These are phyloP conservation scores for Smittia aterrima DNA, from an alignment of 2,888 invertebrate genomes.

Conservation along the genomic window DNA sequence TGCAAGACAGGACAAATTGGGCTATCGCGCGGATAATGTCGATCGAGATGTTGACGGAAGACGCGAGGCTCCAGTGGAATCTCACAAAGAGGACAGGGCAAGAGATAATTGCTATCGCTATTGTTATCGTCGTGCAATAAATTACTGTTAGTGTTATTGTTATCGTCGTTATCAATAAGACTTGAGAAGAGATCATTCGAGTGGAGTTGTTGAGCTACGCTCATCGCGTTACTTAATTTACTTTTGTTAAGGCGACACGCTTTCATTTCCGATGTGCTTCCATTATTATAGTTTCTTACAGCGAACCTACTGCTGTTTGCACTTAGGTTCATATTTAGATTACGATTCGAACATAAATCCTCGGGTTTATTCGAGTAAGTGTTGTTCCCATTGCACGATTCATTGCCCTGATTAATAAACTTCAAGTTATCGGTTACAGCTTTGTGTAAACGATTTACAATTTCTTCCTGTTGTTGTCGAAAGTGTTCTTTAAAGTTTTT, in stretches of 20 bases:
- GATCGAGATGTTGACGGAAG: constrained; percentile 72
- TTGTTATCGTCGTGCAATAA: constrained; percentile 42
- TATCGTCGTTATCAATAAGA: constrained; percentile 37
- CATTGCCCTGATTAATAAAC: constrained; percentile 36
- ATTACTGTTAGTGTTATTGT: constrained; percentile 34
- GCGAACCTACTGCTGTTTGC: constrained; percentile 48
- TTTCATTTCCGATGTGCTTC: constrained; percentile 39
- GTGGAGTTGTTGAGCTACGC: constrained; percentile 25
- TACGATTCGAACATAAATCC: constrained; percentile 42
- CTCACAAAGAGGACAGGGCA: constrained; percentile 73
- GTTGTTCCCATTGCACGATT: constrained; percentile 29
- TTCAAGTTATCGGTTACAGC: constrained; percentile 41
- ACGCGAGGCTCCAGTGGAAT: constrained; percentile 63
- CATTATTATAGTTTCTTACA: constrained; percentile 43
- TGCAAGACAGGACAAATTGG: constrained; percentile 74
- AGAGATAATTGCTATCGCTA: constrained; percentile 49
- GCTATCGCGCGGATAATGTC: constrained; percentile 82
- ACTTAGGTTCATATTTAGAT: constrained; percentile 43
- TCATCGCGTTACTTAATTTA: constrained; percentile 37
- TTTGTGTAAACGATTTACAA: constrained; percentile 38
- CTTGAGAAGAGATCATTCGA: constrained; percentile 39
- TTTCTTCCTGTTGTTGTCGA: constrained; percentile 41
- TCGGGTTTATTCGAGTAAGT: constrained; percentile 4
- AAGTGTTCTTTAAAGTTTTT: constrained; percentile 23
- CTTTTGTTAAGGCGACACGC: constrained; percentile 39